These are phyloP conservation scores for Macrosiphum euphorbiae DNA, from an alignment of 2,888 invertebrate genomes.

Conservation along the genomic window DNA sequence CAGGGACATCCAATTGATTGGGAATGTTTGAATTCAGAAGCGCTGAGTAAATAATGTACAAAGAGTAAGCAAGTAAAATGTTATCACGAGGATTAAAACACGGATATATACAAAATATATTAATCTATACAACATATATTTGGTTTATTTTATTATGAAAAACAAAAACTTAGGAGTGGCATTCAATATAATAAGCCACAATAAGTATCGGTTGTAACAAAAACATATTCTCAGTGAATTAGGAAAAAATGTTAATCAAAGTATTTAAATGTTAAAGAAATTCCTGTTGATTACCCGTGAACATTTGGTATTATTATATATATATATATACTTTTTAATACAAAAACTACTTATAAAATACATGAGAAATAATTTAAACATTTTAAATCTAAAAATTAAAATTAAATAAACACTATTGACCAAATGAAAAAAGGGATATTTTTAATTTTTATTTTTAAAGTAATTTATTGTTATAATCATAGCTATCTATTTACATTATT, in stretches of 20 bases:
- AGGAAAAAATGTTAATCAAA: not conserved
- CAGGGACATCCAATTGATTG: not conserved
- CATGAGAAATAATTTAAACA: slow-evolving; percentile 43
- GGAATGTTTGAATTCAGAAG: not conserved
- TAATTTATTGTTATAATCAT: slow-evolving; percentile 63
- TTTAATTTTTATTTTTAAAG: slow-evolving; percentile 41
- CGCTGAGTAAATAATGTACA: not conserved
- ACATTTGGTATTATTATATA: slow-evolving; percentile 31
- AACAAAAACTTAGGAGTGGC: slow-evolving; percentile 29
- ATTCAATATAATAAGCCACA: slow-evolving; percentile 32
- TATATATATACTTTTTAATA: slow-evolving; percentile 8
- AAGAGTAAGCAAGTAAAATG: not conserved
- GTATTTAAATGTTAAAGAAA: slow-evolving; percentile 34
- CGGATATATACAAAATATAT: slow-evolving; percentile 37
- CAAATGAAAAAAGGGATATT: slow-evolving; percentile 34
- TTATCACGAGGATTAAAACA: slow-evolving; percentile 39
- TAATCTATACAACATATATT: slow-evolving; percentile 53
- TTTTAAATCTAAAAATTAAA: slow-evolving; percentile 49
- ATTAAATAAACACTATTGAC: slow-evolving; percentile 38
- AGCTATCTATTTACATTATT: slow-evolving; percentile 64
- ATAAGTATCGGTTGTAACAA: slow-evolving; percentile 34
- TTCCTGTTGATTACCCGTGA: slow-evolving; percentile 17
- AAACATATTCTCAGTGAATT: slow-evolving; percentile 23
- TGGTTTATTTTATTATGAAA: slow-evolving; percentile 56
- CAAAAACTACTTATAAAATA: slow-evolving; percentile 42